Evolutionary conservation across 2,888 invertebrate genomes (phyloP), one percentile per base, ranked within the genome.

Genomic region (Scaptomyza parva): DNA sequence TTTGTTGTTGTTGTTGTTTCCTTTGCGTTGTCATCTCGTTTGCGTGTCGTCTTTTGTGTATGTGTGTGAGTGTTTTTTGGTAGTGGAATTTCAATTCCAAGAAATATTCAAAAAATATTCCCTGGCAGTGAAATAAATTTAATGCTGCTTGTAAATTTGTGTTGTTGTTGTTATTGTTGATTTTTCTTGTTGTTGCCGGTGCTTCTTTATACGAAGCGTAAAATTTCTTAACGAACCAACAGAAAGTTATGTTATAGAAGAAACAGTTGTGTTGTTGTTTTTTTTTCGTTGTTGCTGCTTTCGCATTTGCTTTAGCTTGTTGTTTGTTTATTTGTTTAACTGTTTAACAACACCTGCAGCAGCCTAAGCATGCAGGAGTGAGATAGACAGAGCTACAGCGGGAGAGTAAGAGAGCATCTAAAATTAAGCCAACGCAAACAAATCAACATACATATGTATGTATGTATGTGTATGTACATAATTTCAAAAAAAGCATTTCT

Each of bases 91-190:
- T 69, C 67, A 86, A 80, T 84, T 88, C 84, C 84, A 70, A 86
- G 84, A 84, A 84, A 86, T 88, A 86, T 84, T 84, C 80, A 86
- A 84, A 84, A 86, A 86, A 80, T 88, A 82, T 83, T 74, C 83
- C 69, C 86, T 70, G 74, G 68, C 78, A 83, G 77, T 71, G 86
- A 86, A 83, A 82, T 85, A 87, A 84, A 83, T 87, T 83, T 76
- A 85, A 83, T 87, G 87, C 73, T 76, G 80, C 77, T 77, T 80
- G 80, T 79, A 77, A 76, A 79, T 73, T 80, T 67, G 63, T 71
- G 58, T 55, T 61, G 55, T 45, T 66, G 43, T 66, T 68, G 43
- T 50, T 63, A 44, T 67, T n/a, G n/a, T n/a, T n/a, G n/a, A 5
- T 28, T 35, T 14, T 35, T 35, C 33, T 14, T 37, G 51, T 64